phyloP scores from a whole-genome alignment of 2,888 invertebrate species.

The Leptopterna dolabrata region DNA sequence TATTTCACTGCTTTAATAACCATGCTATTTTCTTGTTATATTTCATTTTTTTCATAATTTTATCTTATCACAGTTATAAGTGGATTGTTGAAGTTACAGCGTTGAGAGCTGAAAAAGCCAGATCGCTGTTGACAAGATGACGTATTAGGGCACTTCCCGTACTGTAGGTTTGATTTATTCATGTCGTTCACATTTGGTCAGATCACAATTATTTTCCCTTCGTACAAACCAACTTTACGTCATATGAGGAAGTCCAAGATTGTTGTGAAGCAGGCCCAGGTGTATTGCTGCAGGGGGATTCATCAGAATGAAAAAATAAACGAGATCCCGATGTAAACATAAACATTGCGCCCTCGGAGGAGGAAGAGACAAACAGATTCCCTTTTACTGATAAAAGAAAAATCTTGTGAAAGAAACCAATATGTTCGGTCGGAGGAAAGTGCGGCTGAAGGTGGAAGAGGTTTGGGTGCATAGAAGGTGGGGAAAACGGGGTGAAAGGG shows the following conservation, averaged over 20 bases:
- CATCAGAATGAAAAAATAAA: background rate
- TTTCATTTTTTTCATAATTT: no score
- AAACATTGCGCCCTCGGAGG: background rate
- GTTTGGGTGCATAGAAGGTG: background rate
- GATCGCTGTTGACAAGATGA: no score
- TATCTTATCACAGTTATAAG: no score
- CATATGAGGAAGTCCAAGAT: background rate
- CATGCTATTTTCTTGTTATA: no score
- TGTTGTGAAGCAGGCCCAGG: background rate
- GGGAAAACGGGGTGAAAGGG: background rate
- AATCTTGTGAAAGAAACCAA: slow-evolving; percentile 31
- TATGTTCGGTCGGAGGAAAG: slow-evolving; percentile 23
- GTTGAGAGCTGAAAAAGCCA: no score
- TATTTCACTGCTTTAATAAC: no score
- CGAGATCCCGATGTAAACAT: background rate
- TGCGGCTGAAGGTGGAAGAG: background rate
- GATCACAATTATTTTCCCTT: no score
- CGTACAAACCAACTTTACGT: no score
- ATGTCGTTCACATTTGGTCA: no score
- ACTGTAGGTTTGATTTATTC: no score
- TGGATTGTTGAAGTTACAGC: no score
- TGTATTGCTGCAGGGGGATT: background rate
- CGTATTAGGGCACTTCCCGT: no score
- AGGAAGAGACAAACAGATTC: slow-evolving; percentile 29
- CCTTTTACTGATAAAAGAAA: background rate